Evolutionary conservation across 2,113 vertebrate genomes (phyloP), one percentile per base, ranked within the genome.

Genomic region (Eretmochelys imbricata): DNA sequence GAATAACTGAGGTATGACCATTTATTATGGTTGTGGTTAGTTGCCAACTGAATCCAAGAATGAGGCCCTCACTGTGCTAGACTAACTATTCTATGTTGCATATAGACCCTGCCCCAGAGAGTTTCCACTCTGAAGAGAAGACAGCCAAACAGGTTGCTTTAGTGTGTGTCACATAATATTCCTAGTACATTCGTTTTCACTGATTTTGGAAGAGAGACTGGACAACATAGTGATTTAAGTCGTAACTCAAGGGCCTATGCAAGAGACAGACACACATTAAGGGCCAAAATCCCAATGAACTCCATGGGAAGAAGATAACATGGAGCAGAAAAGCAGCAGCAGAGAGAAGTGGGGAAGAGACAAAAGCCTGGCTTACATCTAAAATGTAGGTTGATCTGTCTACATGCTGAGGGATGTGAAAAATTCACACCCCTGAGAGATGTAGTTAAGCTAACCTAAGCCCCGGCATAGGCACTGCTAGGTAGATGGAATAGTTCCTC

Each of bases 221-320:
- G 46, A 4, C 24, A 29, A 48, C 75, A 85, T 65, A 48, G 50
- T 11, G 72, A n/a, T 72, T 72, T 72, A 72, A 38, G n/a, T 55
- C 10, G 75, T 55, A 85, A 81, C 90, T 76, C 0, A 1, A 53
- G 91, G 54, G 90, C 9, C 75, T 59, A 87, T 69, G 46, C 7
- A 53, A 87, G 89, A 85, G 78, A 95, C 78, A 89, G 79, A 35
- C 62, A 95, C 46, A 88, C 51, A 49, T 65, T 48, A 80, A 55
- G 92, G 80, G 80, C 59, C 88, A 94, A 85, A 0, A 0, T 87
- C 75, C 89, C 88, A 53, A 83, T 88, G 48, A 76, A 89, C 78
- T 42, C 35, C 42, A 82, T 84, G 89, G 89, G 57, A 91, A 93
- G 50, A 89, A 16, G 88, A 94, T 88, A 84, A 81, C 72, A 82